A percentile compares a stretch with the other conserved stretches of the same genome.
phyloP scores from a whole-genome alignment of 2,113 vertebrate genomes.

The Desmodus rotundus region DNA sequence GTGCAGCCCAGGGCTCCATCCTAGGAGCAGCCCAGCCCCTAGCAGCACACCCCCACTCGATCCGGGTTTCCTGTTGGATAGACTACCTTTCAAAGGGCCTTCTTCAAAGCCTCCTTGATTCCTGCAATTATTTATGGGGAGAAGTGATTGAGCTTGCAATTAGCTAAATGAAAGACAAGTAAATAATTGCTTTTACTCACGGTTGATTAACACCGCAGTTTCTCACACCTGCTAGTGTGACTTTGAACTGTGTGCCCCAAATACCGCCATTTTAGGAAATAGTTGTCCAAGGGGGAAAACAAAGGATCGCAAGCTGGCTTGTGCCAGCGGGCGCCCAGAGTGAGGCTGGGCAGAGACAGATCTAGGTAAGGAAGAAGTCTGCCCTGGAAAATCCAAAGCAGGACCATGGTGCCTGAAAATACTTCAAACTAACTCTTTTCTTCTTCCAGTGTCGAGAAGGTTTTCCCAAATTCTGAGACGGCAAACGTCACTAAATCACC shows the following conservation, averaged over 20 bases:
- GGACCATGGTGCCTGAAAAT: background rate
- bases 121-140: constrained; percentile 54
- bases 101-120: constrained; percentile 61
- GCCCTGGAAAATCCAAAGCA: background rate
- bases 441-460: constrained; percentile 92
- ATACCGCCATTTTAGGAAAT: background rate
- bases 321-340: background rate
- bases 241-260: constrained; percentile 46
- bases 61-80: background rate
- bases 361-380: background rate
- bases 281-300: background rate
- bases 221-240: constrained; percentile 59
- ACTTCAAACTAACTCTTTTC: constrained; percentile 61
- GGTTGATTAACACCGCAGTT: constrained; percentile 49
- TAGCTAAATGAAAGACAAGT: constrained; percentile 69
- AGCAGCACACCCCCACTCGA: background rate
- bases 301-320: background rate
- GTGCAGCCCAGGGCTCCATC: background rate
- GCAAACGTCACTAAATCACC: constrained; percentile 98
- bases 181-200: constrained; percentile 64
- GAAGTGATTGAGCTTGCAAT: constrained; percentile 55
- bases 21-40: background rate
- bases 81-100: constrained; percentile 20
- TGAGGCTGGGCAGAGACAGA: background rate
- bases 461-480: constrained; percentile 98